Percentiles rank a stretch among this genome's conserved stretches.
phyloP scores from a whole-genome alignment of 2,797 vertebrate species.

The Orientallactaga sibirica region DNA sequence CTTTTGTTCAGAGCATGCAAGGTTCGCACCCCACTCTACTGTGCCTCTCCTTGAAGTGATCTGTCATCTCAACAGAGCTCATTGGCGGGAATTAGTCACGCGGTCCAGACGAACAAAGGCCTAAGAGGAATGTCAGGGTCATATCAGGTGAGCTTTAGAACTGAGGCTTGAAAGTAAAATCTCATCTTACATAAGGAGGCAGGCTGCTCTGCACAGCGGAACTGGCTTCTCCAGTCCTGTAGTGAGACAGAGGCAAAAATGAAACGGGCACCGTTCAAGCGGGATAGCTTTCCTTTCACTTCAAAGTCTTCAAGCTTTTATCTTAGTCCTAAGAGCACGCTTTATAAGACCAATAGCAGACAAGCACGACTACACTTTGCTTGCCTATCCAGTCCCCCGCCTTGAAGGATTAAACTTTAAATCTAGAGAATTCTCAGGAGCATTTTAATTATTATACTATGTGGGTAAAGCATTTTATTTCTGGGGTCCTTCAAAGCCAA shows the following conservation, averaged over 20 bases:
- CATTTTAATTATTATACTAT: constrained; percentile 35
- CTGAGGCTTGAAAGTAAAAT: neutral
- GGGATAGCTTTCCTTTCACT: neutral
- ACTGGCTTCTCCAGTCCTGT: neutral
- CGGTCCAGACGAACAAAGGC: neutral
- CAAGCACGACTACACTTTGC: neutral
- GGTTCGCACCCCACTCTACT: neutral
- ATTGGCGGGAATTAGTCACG: neutral
- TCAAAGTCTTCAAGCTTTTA: constrained; percentile 15
- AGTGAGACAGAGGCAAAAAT: neutral
- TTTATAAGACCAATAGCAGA: neutral
- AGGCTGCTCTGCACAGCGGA: neutral
- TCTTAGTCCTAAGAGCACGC: neutral
- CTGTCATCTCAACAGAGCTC: neutral
- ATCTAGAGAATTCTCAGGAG: neutral
- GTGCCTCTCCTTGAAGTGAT: neutral
- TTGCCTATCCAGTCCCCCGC: neutral
- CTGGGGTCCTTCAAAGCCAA: constrained; percentile 23
- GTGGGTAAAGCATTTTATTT: constrained; percentile 49
- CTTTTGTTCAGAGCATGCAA: neutral
- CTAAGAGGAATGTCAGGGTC: neutral
- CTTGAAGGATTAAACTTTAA: neutral
- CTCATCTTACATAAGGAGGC: neutral
- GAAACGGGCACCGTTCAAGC: neutral
- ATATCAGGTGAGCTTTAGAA: neutral